Evolutionary conservation across 2,113 vertebrate species (phyloP), one percentile per base, ranked within the genome.

Genomic region (Canis aureus): DNA sequence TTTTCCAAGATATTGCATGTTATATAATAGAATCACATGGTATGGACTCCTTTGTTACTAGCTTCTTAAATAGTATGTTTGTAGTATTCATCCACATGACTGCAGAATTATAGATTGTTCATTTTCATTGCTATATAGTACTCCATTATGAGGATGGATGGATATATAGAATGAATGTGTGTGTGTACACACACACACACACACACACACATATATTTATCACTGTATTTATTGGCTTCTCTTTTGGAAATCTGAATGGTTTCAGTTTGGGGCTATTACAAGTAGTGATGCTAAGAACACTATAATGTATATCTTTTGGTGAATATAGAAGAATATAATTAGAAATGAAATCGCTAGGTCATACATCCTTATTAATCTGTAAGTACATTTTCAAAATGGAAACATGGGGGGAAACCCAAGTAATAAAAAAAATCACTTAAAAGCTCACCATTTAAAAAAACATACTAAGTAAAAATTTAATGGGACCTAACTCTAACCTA

Each of bases 341-440:
- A 62, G 38, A 38, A 94, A 83, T 73, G 49, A 49, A 90, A 96
- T 79, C 83, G 12, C 29, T 79, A 73, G 55, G 51, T 69, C 55
- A 83, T 49, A 25, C 57, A 51, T 25, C 2, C 23, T 95, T 93
- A 91, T 51, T 66, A 76, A 73, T 79, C 90, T 90, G 5, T 79
- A 97, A 90, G 80, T 71, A 79, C 2, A 87, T 38, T 90, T 94
- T 97, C 86, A 81, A 96, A 53, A 69, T 64, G 91, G 8, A 64
- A 89, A 93, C 94, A 64, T 78, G 3, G 11, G 9, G 5, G 5
- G 8, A 23, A 38, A 87, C 20, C 53, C 27, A 66, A 71, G 16
- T 81, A 76, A 15, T 82, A 35, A 78, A 80, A 94, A 17, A 79
- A 49, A 55, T 87, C 6, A 81, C 4, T 76, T 55, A 81, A 82